phyloP scores from a whole-genome alignment of 2,113 vertebrate species.

The Anarhynchus alexandrinus region DNA sequence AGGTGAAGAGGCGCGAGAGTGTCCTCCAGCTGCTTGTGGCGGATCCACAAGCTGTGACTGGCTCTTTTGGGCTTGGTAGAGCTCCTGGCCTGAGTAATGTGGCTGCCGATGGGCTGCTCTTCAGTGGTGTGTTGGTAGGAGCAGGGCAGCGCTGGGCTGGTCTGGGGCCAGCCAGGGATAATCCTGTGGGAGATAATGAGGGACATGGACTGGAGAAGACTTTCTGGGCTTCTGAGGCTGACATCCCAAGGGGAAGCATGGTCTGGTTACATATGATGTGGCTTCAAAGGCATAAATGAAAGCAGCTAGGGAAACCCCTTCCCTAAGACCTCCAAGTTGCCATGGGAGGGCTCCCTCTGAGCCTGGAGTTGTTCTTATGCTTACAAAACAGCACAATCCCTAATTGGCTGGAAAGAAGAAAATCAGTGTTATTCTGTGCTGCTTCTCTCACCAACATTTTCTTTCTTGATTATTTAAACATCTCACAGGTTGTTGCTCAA shows the following conservation, averaged over 20 bases:
- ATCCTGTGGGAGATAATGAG: neutral
- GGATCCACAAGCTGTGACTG: rapidly evolving
- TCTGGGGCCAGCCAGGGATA: neutral
- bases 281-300: neutral
- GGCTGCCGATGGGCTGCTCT: neutral
- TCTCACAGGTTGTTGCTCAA: neutral
- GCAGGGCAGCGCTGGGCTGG: rapidly evolving
- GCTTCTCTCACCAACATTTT: neutral
- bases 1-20: neutral
- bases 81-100: neutral
- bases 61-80: neutral
- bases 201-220: neutral
- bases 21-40: neutral
- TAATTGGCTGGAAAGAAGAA: neutral
- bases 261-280: neutral
- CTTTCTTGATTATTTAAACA: neutral
- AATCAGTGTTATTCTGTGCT: neutral
- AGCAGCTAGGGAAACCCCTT: neutral
- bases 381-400: neutral
- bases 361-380: neutral
- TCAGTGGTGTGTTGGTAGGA: neutral
- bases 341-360: neutral
- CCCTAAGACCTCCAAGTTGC: neutral
- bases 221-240: neutral
- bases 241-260: neutral